Base-by-base conservation (phyloP, 2,797 vertebrate genomes). In the Trematomus bernacchii region DNA sequence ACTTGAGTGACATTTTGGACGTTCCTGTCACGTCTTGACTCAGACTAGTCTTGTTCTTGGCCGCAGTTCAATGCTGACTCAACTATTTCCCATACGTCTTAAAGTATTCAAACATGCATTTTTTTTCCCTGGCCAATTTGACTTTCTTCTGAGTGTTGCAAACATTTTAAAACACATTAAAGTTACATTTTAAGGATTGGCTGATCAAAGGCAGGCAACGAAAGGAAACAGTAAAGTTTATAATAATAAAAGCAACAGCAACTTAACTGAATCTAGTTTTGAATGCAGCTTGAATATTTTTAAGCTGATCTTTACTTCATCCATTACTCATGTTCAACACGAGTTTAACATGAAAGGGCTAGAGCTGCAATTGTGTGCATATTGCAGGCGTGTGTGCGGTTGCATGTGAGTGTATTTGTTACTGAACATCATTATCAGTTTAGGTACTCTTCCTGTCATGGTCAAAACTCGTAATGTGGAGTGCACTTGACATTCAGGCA, bases 51-150 rank as follows among this genome's bases (percentile, higher is more conserved):
- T 72, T 63, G 71, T 68, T 82, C 52, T 73, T 73, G 63, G 57
- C 71, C 27, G 12, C 21, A n/a, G 44, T 27, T 48, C 10, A 53
- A 21, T 77, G 74, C 76, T 79, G 72, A 83, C 80, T 77, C 73
- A 73, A 23, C 62, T 52, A 12, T 85, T 80, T 73, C 52, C 37
- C n/a, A 64, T 33, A 43, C 3, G 3, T 44, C 60, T 63, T 1
- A 50, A 59, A 73, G 51, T 42, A 50, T 66, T 42, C n/a, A 65
- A 40, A 72, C 57, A 15, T 11, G 3, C 12, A 23, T 37, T 46
- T 53, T 55, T 16, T 55, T 16, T 9, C 11, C 43, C 10, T 3
- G 10, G 30, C 33, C 53, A 60, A 23, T 55, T 23, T n/a, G 6
- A 54, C 59, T 19, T 23, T 54, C 8, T n/a, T 64, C 30, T 46